Evolutionary conservation across 1,140 invertebrate species (phyloP).

Genomic region (Olivierus martensii): DNA sequence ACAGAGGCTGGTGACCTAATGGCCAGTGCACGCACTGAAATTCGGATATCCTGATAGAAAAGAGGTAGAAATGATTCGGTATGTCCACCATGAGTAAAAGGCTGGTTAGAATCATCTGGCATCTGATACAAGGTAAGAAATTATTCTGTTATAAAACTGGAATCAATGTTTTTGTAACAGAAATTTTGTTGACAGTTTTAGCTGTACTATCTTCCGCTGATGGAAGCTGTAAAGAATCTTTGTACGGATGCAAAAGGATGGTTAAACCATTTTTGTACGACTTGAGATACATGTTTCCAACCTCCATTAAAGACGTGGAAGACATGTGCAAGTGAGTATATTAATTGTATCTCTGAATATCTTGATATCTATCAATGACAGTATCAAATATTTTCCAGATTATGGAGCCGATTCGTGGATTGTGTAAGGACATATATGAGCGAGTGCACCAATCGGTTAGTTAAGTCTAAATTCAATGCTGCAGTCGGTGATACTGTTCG

Average conservation of each 20-base stretch:
- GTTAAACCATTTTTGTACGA: conserved; percentile 21
- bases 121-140: no score
- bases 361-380: neutral
- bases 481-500: conserved; percentile 23
- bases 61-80: no score
- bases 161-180: no score
- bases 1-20: no score
- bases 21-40: no score
- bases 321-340: conserved; percentile 23
- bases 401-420: conserved; percentile 23
- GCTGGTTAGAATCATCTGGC: no score
- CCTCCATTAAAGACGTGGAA: conserved; percentile 18
- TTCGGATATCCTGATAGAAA: no score
- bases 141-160: no score
- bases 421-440: conserved; percentile 21
- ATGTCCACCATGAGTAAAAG: no score
- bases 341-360: neutral
- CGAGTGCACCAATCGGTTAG: conserved; percentile 18
- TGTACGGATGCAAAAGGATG: conserved; percentile 19
- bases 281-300: conserved; percentile 22
- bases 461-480: conserved; percentile 19
- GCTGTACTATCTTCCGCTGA: neutral
- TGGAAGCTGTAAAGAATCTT: conserved; percentile 12
- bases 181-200: no score
- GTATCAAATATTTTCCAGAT: conserved; percentile 11